phyloP scores from a whole-genome alignment of 2,888 invertebrate species.

The Hymenopus coronatus region DNA sequence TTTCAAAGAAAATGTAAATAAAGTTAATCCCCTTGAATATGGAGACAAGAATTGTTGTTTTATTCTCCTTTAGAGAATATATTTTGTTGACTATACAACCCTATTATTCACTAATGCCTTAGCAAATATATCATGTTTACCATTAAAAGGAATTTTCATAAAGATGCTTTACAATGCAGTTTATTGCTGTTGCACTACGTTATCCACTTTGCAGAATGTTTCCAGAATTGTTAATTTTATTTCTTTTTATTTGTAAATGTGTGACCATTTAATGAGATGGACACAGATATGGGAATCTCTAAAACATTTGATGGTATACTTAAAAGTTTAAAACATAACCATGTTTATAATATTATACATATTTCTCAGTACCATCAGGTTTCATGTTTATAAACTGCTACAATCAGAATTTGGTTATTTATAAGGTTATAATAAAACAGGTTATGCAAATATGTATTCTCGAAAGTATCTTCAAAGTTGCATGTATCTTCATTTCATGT shows the following conservation, averaged over 20 bases:
- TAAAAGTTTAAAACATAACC: background rate
- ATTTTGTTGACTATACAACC: background rate
- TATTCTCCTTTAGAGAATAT: background rate
- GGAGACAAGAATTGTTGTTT: background rate
- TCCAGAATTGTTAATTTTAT: background rate
- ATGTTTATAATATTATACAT: background rate
- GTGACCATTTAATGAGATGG: background rate
- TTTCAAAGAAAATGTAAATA: slow-evolving; percentile 33
- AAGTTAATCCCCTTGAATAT: slow-evolving; percentile 28
- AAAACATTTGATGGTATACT: background rate
- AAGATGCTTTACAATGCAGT: no score
- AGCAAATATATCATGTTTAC: background rate
- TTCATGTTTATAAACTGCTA: background rate
- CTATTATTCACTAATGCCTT: background rate
- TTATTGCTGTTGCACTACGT: background rate
- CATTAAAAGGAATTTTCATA: background rate
- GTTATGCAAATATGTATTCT: background rate
- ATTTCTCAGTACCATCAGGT: background rate
- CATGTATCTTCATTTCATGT: background rate
- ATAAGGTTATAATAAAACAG: background rate
- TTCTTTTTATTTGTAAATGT: background rate
- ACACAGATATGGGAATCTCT: background rate
- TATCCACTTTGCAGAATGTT: background rate
- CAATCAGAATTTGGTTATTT: background rate
- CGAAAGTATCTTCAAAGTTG: background rate